Evolutionary conservation across 1,140 invertebrate genomes (phyloP).

Genomic region (Brachionus koreanus): DNA sequence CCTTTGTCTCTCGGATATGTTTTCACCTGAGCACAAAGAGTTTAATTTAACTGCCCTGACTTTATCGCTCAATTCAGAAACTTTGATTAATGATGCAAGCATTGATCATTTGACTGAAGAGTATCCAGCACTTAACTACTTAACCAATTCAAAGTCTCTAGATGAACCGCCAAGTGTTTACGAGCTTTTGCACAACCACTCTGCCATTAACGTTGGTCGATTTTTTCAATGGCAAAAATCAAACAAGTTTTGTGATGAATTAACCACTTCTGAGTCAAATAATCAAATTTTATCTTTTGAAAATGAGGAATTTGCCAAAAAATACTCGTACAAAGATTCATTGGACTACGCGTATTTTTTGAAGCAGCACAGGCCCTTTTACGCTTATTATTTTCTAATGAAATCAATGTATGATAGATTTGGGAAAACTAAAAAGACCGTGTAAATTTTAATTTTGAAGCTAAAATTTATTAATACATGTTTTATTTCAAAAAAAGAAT

Average conservation of each 20-base stretch:
- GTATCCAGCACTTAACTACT: neutral
- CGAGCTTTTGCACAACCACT: neutral
- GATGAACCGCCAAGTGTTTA: neutral
- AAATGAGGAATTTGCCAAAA: conserved; percentile 31
- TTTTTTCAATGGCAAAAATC: conserved; percentile 31
- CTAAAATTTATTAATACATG: neutral
- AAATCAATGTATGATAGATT: neutral
- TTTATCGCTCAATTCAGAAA: neutral
- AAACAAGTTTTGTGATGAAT: neutral
- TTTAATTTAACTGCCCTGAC: neutral
- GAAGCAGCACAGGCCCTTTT: conserved; percentile 16
- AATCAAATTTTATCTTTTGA: conserved; percentile 32
- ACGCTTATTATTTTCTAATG: conserved; percentile 13
- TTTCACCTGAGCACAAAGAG: neutral
- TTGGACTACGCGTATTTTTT: conserved; percentile 35
- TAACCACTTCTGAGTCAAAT: neutral
- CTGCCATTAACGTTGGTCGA: neutral
- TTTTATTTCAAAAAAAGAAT: neutral
- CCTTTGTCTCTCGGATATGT: neutral
- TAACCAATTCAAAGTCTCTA: neutral
- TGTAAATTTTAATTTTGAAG: neutral
- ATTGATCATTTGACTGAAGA: conserved; percentile 26
- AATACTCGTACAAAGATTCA: conserved; percentile 23
- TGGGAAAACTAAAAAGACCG: neutral
- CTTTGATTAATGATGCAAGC: neutral